phyloP scores from a whole-genome alignment of 2,113 vertebrate species.

The Balaenoptera acutorostrata region DNA sequence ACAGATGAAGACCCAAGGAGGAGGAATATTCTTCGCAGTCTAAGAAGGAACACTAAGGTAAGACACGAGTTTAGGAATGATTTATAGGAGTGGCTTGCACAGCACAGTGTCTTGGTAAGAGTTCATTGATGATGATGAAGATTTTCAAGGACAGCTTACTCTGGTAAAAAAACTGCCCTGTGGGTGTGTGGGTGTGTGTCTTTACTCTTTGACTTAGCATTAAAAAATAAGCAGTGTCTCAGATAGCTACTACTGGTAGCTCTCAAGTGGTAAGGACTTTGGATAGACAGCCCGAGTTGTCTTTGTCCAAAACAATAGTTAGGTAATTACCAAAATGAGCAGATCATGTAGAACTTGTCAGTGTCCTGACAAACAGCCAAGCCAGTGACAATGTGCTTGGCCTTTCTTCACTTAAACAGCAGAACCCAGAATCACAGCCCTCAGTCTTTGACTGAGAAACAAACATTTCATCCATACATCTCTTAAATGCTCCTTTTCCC shows the following conservation, averaged over 20 bases:
- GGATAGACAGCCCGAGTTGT: background rate
- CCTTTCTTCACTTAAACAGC: background rate
- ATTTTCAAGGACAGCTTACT: constrained; percentile 1
- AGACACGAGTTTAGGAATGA: background rate
- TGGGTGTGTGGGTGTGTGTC: background rate
- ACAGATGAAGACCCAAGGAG: constrained; percentile 88
- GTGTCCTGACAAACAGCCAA: background rate
- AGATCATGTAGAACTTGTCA: background rate
- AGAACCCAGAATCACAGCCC: background rate
- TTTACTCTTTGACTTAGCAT: background rate
- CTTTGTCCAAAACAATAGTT: background rate
- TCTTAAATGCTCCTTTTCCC: background rate
- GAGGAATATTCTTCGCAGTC: constrained; percentile 92
- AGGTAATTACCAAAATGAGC: background rate
- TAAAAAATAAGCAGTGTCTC: background rate
- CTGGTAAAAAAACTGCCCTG: background rate
- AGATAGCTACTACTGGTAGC: background rate
- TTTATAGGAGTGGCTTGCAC: background rate
- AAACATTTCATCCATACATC: background rate
- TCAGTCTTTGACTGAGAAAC: background rate
- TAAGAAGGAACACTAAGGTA: constrained; percentile 93
- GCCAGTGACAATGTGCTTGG: background rate
- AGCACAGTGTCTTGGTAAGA: background rate
- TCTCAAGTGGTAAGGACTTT: background rate
- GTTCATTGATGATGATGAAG: background rate